Evolutionary conservation across 64 coral and sea anemone species (phyloP), one percentile per base, ranked within the genome.

Genomic region (Stylophora pistillata): DNA sequence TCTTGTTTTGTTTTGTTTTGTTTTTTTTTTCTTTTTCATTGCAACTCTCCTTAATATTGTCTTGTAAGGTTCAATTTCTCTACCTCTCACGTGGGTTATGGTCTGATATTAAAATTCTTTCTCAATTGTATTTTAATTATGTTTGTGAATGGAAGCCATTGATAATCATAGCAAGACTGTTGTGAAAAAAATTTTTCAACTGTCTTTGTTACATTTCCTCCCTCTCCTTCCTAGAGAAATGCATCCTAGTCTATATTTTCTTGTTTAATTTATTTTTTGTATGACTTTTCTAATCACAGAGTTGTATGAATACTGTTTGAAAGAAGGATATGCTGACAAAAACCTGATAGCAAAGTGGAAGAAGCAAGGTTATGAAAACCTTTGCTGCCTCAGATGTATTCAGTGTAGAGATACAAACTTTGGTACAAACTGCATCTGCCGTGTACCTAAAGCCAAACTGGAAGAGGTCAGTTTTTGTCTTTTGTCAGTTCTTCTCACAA

Each of bases 281-380:
- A 26, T 33, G 37, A 47, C 15, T 4, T 77, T 60, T 90, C 41
- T 4, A 84, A 20, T 73, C 53, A 23, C 54, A 99, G 97, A 99
- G 55, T 53, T 99, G 15, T 99, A 99, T 59, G 97, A 99, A 33
- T 99, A 89, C 64, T 99, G 97, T 74, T 64, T 99, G 34, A 99
- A 99, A 76, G 97, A 99, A 88, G 93, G 93, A 4, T 90, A 95
- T 88, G 97, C 97, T 58, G 97, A 99, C 77, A 99, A 99, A 63
- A 99, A 99, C 58, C 86, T 99, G 61, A 99, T 99, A 74, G 97
- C 97, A 41, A 99, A 99, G 56, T 99, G 97, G 97, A 99, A 99
- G 71, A 99, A 99, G 73, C 93, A 95, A 74, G 97, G 97, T 27
- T 99, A 99, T 88, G 97, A 99, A 88, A 99, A 99, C 86, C 78